phyloP scores from a whole-genome alignment of 2,113 vertebrate genomes.

The Microcebus lehilahytsara region DNA sequence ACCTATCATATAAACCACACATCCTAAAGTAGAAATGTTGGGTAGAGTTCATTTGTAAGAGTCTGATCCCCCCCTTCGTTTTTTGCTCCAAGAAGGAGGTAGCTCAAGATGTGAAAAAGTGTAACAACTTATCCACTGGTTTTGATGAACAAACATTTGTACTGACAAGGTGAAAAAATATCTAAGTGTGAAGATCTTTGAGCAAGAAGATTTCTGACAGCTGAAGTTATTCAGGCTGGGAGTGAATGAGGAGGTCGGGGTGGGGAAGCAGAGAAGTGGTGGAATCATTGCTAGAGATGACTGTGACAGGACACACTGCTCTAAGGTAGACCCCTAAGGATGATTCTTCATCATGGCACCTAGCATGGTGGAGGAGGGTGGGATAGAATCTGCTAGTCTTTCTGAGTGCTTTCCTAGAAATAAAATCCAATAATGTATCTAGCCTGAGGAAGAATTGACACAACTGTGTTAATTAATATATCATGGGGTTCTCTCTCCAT shows the following conservation, averaged over 20 bases:
- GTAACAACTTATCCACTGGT: conserved; percentile 19
- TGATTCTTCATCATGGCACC: background rate
- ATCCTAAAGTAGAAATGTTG: background rate
- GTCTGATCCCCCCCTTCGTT: background rate
- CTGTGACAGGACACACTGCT: background rate
- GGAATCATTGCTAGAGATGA: background rate
- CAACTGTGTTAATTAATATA: background rate
- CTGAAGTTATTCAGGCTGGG: conserved; percentile 13
- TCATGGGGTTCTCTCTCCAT: background rate
- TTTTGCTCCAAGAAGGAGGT: background rate
- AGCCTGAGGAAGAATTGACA: background rate
- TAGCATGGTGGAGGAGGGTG: background rate
- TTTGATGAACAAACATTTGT: conserved; percentile 67
- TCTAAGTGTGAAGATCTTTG: conserved; percentile 62
- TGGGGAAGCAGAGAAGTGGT: background rate
- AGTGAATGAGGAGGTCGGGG: background rate
- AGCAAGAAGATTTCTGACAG: conserved; percentile 62
- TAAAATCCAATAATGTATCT: background rate
- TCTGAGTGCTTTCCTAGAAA: background rate
- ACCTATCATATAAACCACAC: conserved; percentile 16
- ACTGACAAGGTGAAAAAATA: conserved; percentile 63
- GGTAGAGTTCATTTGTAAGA: conserved; percentile 39
- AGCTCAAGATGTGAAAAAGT: conserved; percentile 31
- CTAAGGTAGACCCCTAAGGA: background rate
- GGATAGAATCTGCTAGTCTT: background rate